These are phyloP conservation scores for Menidia menidia DNA, from an alignment of 2,797 vertebrate species.

Conservation along the genomic window DNA sequence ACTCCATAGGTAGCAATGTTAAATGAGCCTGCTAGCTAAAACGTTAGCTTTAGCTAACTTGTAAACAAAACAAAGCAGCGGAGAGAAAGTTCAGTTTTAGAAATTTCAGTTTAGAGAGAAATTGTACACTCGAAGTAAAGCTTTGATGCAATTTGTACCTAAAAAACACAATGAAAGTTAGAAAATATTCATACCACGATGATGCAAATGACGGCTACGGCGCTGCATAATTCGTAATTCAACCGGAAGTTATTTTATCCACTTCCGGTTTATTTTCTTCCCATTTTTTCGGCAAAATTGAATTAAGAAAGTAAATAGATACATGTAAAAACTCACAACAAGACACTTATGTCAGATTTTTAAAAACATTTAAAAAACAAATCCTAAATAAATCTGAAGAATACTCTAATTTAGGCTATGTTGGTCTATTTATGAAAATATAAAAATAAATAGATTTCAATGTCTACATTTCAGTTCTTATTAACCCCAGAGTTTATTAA, in stretches of 20 bases:
- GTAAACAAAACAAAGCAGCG: not conserved
- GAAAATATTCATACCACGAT: constrained; percentile 64
- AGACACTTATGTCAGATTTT: too few relatives aligned
- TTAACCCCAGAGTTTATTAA: too few relatives aligned
- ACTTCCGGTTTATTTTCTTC: constrained; percentile 33
- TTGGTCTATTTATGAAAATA: too few relatives aligned
- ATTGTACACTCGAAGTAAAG: accelerated
- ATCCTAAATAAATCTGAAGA: too few relatives aligned
- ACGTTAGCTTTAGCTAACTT: constrained; percentile 45
- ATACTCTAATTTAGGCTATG: too few relatives aligned
- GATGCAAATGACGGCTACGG: constrained; percentile 44
- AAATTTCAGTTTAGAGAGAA: not conserved
- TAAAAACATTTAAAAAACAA: too few relatives aligned
- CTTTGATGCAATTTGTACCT: accelerated
- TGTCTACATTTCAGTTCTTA: too few relatives aligned
- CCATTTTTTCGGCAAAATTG: too few relatives aligned
- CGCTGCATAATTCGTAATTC: constrained; percentile 73
- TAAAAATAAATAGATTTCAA: too few relatives aligned
- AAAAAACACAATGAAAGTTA: not conserved
- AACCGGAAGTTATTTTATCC: constrained; percentile 36
- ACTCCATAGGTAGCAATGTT: not conserved
- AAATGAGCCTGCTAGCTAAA: constrained; percentile 28
- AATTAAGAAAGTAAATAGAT: too few relatives aligned
- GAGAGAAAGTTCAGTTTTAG: accelerated
- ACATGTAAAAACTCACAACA: too few relatives aligned